phyloP scores from a whole-genome alignment of 2,113 vertebrate species.

The Catharus bicknelli region DNA sequence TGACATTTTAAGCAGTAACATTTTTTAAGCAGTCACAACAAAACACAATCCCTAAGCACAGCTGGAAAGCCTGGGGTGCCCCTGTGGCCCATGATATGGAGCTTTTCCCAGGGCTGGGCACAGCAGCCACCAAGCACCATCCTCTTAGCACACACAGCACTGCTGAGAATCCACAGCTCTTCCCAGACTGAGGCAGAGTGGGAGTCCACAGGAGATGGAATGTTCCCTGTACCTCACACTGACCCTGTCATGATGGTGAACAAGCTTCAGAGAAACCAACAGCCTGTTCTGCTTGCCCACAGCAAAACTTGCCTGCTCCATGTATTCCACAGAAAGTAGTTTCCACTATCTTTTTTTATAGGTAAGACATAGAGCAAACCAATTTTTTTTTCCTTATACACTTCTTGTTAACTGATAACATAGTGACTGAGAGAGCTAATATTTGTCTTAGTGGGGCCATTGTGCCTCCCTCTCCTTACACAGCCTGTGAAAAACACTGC shows the following conservation, averaged over 20 bases:
- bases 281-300: not conserved
- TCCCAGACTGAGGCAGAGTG: not conserved
- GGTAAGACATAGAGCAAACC: fast-evolving
- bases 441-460: not conserved
- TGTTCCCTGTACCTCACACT: not conserved
- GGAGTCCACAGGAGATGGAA: not conserved
- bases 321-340: not conserved
- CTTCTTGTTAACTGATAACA: not conserved
- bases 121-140: fast-evolving
- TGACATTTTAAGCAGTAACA: not conserved
- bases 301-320: not conserved
- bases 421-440: not conserved
- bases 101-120: not conserved
- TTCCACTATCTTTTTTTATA: not conserved
- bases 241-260: not conserved
- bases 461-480: not conserved
- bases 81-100: fast-evolving
- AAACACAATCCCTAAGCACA: not conserved
- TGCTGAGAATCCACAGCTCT: not conserved
- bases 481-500: not conserved
- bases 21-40: fast-evolving
- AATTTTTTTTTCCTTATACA: not conserved
- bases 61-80: not conserved
- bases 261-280: not conserved
- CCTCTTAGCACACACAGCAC: not conserved